A percentile compares a stretch with the other conserved stretches of the same genome.
These are phyloP conservation scores for Amazona ochrocephala DNA, from an alignment of 2,797 vertebrate species.

Conservation along the genomic window DNA sequence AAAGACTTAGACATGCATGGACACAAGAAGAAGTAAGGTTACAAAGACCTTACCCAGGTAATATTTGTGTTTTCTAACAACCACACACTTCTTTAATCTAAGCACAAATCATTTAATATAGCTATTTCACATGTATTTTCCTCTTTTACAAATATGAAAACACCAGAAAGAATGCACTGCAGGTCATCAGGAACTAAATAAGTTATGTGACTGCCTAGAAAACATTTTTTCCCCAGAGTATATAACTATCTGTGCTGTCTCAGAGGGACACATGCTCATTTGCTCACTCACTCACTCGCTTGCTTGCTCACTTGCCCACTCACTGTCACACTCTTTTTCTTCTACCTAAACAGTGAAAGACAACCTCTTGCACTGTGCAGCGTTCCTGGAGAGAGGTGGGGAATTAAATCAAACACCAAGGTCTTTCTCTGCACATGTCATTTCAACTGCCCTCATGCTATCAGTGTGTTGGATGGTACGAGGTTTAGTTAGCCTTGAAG, in stretches of 20 bases:
- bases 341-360: not conserved
- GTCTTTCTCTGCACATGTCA: accelerated
- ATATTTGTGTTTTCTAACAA: not conserved
- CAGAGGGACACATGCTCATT: not conserved
- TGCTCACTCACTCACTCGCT: not conserved
- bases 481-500: not conserved
- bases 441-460: not conserved
- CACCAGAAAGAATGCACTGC: not conserved
- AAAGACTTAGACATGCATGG: not conserved
- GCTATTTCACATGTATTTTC: not conserved
- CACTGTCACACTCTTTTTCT: not conserved
- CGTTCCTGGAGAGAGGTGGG: not conserved
- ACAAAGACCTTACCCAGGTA: not conserved
- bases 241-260: not conserved
- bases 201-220: not conserved
- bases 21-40: not conserved
- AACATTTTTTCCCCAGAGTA: not conserved
- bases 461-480: accelerated
- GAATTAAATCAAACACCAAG: not conserved
- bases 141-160: not conserved
- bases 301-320: not conserved
- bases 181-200: not conserved
- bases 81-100: not conserved
- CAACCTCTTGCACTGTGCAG: not conserved
- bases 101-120: not conserved